These are phyloP conservation scores for Sebastes trivittatus DNA, from an alignment of 2,797 vertebrate genomes.

Conservation along the genomic window DNA sequence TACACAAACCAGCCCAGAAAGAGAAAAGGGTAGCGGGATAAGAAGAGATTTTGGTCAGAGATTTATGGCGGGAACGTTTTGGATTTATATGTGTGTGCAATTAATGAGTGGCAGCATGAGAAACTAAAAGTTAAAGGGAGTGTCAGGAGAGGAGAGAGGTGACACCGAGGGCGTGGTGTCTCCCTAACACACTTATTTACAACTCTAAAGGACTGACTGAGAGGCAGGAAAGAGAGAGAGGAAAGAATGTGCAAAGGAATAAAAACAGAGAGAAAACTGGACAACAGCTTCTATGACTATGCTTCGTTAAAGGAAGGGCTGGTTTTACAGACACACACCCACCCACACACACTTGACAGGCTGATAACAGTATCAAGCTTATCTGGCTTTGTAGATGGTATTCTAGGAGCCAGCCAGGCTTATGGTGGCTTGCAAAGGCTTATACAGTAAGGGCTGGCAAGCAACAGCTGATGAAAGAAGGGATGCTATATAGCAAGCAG, in stretches of 20 bases:
- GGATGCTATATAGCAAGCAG: constrained; percentile 49
- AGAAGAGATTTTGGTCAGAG: constrained; percentile 55
- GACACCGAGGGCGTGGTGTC: constrained; percentile 82
- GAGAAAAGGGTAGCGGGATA: constrained; percentile 23
- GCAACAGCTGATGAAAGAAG: constrained; percentile 62
- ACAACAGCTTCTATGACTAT: constrained; percentile 22
- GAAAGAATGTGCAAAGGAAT: constrained; percentile 31
- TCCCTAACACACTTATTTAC: constrained; percentile 69
- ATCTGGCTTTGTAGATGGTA: constrained; percentile 65
- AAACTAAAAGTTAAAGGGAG: constrained; percentile 44
- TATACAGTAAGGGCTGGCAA: constrained; percentile 58
- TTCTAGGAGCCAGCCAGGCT: constrained; percentile 61
- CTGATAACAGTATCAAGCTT: constrained; percentile 60
- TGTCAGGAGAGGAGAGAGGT: constrained; percentile 58
- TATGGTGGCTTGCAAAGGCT: constrained; percentile 62
- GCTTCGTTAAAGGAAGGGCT: constrained; percentile 46
- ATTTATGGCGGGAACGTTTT: constrained; percentile 13
- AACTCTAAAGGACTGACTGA: constrained; percentile 63
- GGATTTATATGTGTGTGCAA: constrained; percentile 13
- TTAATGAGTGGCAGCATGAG: constrained; percentile 38
- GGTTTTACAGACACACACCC: constrained; percentile 36
- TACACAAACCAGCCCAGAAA: constrained; percentile 47
- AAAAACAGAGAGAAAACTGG: constrained; percentile 15
- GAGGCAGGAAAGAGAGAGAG: constrained; percentile 26
- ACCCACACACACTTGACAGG: constrained; percentile 34